phyloP scores from a whole-genome alignment of 2,113 vertebrate species.

The Stegastes partitus region DNA sequence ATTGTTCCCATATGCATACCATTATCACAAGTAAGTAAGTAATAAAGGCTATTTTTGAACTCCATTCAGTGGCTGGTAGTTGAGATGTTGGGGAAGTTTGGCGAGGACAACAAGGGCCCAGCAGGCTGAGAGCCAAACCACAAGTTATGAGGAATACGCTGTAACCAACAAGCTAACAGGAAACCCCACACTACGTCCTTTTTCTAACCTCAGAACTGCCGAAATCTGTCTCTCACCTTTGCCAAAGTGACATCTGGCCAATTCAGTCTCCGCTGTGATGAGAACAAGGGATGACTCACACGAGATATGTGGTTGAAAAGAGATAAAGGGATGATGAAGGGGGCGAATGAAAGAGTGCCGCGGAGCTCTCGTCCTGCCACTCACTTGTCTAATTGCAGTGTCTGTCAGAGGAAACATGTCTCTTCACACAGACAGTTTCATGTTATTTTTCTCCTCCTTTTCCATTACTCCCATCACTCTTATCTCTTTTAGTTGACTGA shows the following conservation, averaged over 20 bases:
- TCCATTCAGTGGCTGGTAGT: not conserved
- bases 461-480: constrained; percentile 17
- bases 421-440: constrained; percentile 55
- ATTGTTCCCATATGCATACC: not conserved
- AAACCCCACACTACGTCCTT: not conserved
- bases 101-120: not conserved
- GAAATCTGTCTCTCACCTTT: constrained; percentile 8
- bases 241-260: constrained; percentile 48
- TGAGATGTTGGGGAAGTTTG: not conserved
- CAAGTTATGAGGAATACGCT: not conserved
- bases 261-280: constrained; percentile 56
- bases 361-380: constrained; percentile 52
- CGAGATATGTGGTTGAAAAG: constrained; percentile 27
- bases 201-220: not conserved
- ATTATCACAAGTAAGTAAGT: too few relatives aligned
- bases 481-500: not conserved
- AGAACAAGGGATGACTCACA: constrained; percentile 70
- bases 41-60: too few relatives aligned
- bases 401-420: constrained; percentile 62
- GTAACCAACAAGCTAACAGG: not conserved
- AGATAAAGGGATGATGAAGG: constrained; percentile 57
- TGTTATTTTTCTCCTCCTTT: constrained; percentile 47
- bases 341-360: constrained; percentile 56
- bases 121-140: not conserved
- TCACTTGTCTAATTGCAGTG: constrained; percentile 70